Evolutionary conservation across 2,888 invertebrate genomes (phyloP).

Genomic region (Hofmannophila pseudospretella): DNA sequence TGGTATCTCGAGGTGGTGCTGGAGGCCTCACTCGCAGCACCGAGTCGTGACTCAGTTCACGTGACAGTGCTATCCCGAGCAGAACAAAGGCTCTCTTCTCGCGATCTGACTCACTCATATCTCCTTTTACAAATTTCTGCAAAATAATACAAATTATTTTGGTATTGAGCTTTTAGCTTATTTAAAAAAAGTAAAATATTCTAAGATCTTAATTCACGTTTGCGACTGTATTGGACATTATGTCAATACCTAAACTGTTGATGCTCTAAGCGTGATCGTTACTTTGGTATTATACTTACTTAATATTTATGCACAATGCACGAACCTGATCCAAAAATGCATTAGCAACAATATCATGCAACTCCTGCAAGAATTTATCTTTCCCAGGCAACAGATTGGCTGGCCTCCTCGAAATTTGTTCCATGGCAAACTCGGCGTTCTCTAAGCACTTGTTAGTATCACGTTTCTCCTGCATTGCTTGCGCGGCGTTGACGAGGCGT

Average conservation of each 20-base stretch:
- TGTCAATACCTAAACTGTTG: too few species aligned
- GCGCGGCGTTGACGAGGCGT: constrained; percentile 45
- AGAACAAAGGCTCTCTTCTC: constrained; percentile 64
- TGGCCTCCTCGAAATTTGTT: constrained; percentile 55
- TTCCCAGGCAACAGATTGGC: constrained; percentile 50
- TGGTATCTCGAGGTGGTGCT: constrained; percentile 56
- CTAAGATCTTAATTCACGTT: too few species aligned
- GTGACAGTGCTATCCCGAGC: constrained; percentile 57
- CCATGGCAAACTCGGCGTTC: constrained; percentile 59
- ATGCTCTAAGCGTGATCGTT: too few species aligned
- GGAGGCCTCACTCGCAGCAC: constrained; percentile 53
- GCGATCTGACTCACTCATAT: constrained; percentile 59
- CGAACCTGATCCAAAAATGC: constrained; percentile 64
- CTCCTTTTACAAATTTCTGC: constrained; percentile 54
- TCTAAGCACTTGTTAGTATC: constrained; percentile 59
- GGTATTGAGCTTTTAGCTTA: neutral
- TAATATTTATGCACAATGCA: too few species aligned
- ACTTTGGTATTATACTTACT: too few species aligned
- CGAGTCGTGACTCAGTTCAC: constrained; percentile 64
- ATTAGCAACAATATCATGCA: constrained; percentile 53
- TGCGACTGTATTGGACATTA: too few species aligned
- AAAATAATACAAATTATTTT: constrained; percentile 8
- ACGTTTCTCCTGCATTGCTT: constrained; percentile 35
- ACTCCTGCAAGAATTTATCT: constrained; percentile 52
- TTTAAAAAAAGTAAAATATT: neutral